Base-by-base conservation (phyloP, 1,140 invertebrate species). In the Drosophila subpulchrella region DNA sequence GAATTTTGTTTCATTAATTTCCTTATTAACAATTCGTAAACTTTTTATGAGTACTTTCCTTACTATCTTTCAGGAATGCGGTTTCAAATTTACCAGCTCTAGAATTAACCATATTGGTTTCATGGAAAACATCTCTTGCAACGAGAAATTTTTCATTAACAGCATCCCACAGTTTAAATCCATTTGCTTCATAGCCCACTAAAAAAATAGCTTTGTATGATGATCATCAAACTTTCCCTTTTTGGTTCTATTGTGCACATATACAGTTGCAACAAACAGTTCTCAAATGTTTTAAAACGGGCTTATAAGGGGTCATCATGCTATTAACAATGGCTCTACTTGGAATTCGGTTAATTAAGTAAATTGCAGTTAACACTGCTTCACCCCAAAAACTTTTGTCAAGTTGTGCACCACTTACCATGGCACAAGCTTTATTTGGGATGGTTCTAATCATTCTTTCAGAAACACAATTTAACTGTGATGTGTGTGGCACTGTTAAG, bases 311-410 rank as follows among this genome's bases (percentile, higher is more conserved):
- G 13, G 55, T 50, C n/a, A 13, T 59, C 17, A 11, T 15, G 0
- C n/a, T 53, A 34, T 68, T 11, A 41, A 34, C 32, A 6, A 63
- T 20, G 24, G 48, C 59, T 20, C 38, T 62, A 11, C 58, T 62
- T n/a, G 57, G 58, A 48, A 24, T 62, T 38, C 66, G 15, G 11
- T 70, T 62, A 62, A 47, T 46, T 63, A 70, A 51, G 6, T 70
- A 51, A 27, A 39, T 70, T 53, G 47, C 58, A 50, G 66, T 70
- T 42, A 63, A 61, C 2, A 67, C 44, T n/a, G 56, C 56, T 42
- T 67, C 63, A 42, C 63, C 56, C 56, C 44, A 61, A n/a, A 67
- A 67, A 13, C 24, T 67, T 59, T 51, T 61, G n/a, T 61, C 55
- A 15, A 62, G 34, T 51, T 44, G 12, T 44, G 44, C 56, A 36